A percentile compares a stretch with the other conserved stretches of the same genome.
These are phyloP conservation scores for Caenorhabditis inopinata DNA, from an alignment of 1,140 invertebrate species.

Conservation along the genomic window DNA sequence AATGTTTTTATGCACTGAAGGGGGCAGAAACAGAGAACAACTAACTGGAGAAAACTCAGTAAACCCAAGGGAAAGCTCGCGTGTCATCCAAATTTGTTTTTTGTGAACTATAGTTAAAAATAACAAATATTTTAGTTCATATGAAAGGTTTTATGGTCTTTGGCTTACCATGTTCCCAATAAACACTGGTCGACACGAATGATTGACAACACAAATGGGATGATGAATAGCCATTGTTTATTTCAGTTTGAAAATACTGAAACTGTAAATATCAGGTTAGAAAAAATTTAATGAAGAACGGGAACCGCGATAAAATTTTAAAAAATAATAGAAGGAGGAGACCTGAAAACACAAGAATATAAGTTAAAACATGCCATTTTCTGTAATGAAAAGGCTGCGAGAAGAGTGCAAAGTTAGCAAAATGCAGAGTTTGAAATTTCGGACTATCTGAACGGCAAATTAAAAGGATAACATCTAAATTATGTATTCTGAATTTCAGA, in stretches of 20 bases:
- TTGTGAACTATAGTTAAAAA: not conserved
- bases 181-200: not conserved
- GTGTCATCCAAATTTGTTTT: no score
- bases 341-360: not conserved
- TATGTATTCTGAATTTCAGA: no score
- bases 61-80: not conserved
- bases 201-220: not conserved
- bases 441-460: no score
- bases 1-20: no score
- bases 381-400: no score
- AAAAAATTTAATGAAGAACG: not conserved
- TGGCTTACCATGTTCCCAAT: constrained; percentile 7
- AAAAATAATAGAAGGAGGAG: not conserved
- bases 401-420: no score
- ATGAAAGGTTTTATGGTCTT: no score
- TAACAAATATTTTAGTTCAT: no score
- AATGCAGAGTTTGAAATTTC: no score
- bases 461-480: no score
- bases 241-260: not conserved
- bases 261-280: not conserved
- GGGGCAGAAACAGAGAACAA: no score
- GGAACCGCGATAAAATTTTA: not conserved
- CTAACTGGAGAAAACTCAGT: not conserved
- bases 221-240: not conserved
- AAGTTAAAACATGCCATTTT: no score